Base-by-base conservation (phyloP, 2,888 invertebrate species). In the Caenorhabditis doughertyi region DNA sequence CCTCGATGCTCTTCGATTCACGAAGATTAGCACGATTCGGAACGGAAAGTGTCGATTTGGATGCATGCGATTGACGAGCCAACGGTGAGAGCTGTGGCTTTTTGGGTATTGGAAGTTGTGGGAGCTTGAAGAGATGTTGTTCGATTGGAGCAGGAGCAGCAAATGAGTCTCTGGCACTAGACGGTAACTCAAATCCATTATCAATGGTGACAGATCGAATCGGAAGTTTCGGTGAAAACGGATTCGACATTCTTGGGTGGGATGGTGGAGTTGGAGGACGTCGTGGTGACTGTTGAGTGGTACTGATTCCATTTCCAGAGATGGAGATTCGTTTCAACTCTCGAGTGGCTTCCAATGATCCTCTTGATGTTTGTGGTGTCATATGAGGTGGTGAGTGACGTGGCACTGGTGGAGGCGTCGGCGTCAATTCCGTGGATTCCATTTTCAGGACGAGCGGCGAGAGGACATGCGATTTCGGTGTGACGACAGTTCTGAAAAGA, bases 211-310 rank as follows among this genome's bases (percentile, higher is more conserved):
- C 60, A 11, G 65, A 58, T 18, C 80, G 68, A 49, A 74, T 51
- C 8, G 81, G 76, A 2, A 81, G 56, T 51, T 65, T 81, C 21
- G 81, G 81, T 1, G 81, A 77, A 42, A 81, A 74, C 29, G 76
- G 79, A 47, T 73, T 73, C 27, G 73, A 39, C 62, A 72, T 25
- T 27, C 18, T 35, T 4, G 79, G 79, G 27, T 62, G 62, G 8
- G 73, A 73, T 23, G 73, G 79, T n/a, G 82, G 82, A 16, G 79
- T 82, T 7, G 73, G 79, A 29, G 79, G 82, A 18, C 44, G 44
- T 21, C 82, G 71, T 9, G 62, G 55, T 3, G 13, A 29, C 18
- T 58, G 49, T n/a, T 60, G 39, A 18, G 11, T 7, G 1, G 27
- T 5, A 2, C 9, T n/a, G n/a, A n/a, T n/a, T n/a, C n/a, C n/a